Evolutionary conservation across 2,797 vertebrate species (phyloP).

Genomic region (Furcifer pardalis): DNA sequence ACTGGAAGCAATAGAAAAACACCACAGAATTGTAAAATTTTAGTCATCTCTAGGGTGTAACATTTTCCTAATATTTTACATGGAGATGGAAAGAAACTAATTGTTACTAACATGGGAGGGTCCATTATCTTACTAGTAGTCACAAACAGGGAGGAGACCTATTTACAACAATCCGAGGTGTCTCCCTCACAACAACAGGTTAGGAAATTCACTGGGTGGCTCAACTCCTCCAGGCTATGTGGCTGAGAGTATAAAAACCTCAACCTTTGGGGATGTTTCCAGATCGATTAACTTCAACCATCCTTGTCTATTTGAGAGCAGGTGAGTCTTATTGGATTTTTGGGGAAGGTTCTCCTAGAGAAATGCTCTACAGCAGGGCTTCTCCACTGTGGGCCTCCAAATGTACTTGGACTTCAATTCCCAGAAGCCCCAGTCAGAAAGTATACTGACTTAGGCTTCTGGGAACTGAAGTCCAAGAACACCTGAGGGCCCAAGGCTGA

Average conservation of each 20-base stretch:
- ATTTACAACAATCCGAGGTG: not conserved
- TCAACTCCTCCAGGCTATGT: conserved; percentile 6
- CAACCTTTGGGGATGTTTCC: not conserved
- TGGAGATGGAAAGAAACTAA: not conserved
- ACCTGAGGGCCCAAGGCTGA: too few relatives aligned
- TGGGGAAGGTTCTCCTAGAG: not conserved
- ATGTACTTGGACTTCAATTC: too few relatives aligned
- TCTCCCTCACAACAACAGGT: not conserved
- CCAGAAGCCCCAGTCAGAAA: too few relatives aligned
- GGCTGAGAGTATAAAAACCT: conserved; percentile 24
- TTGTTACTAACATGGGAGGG: not conserved
- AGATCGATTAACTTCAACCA: not conserved
- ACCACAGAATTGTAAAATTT: not conserved
- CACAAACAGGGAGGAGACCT: conserved; percentile 3
- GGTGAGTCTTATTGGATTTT: conserved; percentile 10
- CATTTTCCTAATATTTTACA: not conserved
- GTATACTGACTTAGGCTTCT: too few relatives aligned
- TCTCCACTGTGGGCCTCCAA: too few relatives aligned
- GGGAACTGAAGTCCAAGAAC: too few relatives aligned
- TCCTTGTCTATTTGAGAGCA: not conserved
- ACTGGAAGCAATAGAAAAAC: not conserved
- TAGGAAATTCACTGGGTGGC: conserved; percentile 11
- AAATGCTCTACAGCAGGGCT: too few relatives aligned
- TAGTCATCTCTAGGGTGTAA: not conserved
- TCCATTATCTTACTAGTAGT: not conserved